A percentile compares a stretch with the other conserved stretches of the same genome.
phyloP scores from a whole-genome alignment of 2,888 invertebrate genomes.

The Sclerodermus sp. region DNA sequence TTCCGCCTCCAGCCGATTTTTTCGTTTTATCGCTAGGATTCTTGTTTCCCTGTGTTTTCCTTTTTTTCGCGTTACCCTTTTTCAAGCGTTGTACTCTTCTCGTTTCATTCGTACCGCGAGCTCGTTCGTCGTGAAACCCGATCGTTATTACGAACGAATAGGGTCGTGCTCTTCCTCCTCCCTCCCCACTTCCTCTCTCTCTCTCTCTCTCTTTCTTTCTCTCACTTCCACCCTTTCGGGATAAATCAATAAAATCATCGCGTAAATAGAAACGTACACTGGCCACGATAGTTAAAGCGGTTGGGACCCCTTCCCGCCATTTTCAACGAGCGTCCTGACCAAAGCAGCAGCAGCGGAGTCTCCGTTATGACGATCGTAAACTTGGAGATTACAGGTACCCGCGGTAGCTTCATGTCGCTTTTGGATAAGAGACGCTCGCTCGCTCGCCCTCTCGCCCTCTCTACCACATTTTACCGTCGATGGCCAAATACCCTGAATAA shows the following conservation, averaged over 20 bases:
- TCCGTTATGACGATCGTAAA: too few relatives aligned
- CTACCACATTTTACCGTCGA: too few relatives aligned
- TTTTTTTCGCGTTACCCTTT: not conserved
- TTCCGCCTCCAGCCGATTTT: too few relatives aligned
- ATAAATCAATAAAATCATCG: slow-evolving; percentile 25
- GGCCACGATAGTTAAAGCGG: slow-evolving; percentile 19
- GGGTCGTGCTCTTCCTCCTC: not conserved
- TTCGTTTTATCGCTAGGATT: not conserved
- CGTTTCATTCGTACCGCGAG: not conserved
- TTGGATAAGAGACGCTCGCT: too few relatives aligned
- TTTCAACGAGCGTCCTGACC: too few relatives aligned
- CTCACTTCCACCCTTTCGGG: not conserved
- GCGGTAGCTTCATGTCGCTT: too few relatives aligned
- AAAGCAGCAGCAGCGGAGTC: too few relatives aligned
- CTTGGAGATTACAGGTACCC: too few relatives aligned
- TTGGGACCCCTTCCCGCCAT: not conserved
- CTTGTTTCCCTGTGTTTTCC: not conserved
- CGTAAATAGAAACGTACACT: slow-evolving; percentile 24
- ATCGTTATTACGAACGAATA: slow-evolving; percentile 4
- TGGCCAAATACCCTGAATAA: too few relatives aligned
- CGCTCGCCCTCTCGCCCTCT: too few relatives aligned
- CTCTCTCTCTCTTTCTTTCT: not conserved
- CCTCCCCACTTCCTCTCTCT: not conserved
- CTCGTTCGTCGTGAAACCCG: not conserved
- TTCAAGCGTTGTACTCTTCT: not conserved